Percentiles rank a stretch among this genome's conserved stretches.
Evolutionary conservation across 2,888 invertebrate species (phyloP).

Genomic region (Epicampocera succincta): DNA sequence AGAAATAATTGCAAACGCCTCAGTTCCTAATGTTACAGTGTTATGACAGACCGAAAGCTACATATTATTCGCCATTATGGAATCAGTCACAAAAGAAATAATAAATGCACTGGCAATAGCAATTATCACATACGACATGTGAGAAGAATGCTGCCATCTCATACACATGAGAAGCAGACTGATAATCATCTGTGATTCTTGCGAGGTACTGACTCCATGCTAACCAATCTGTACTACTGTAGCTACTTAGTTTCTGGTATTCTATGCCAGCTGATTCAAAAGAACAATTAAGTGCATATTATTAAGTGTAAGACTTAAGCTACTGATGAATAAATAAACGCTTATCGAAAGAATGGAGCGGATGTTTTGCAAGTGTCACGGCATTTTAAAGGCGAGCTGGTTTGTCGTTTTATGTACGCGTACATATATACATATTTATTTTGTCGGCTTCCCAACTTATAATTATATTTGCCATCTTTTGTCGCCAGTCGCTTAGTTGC

Average conservation of each 20-base stretch:
- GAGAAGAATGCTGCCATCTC: background rate
- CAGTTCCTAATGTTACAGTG: conserved; percentile 63
- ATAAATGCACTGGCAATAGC: background rate
- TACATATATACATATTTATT: background rate
- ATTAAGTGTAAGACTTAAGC: background rate
- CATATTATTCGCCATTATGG: conserved; percentile 4
- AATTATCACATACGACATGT: conserved; percentile 41
- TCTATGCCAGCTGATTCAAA: conserved; percentile 2
- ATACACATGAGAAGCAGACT: background rate
- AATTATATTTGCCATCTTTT: conserved; percentile 31
- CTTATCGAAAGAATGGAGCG: conserved; percentile 10
- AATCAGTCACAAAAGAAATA: conserved; percentile 17
- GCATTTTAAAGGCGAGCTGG: conserved; percentile 48
- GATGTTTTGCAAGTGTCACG: conserved; percentile 41
- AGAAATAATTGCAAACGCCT: conserved; percentile 48
- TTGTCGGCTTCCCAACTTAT: conserved; percentile 46
- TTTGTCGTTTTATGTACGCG: conserved; percentile 46
- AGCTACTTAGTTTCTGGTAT: background rate
- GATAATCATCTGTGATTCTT: conserved; percentile 5
- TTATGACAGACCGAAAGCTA: background rate
- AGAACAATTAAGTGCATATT: conserved; percentile 5
- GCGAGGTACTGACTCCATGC: background rate
- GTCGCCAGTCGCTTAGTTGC: conserved; percentile 2
- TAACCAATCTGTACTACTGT: background rate
- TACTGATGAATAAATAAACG: background rate